Conservation (phyloP, 2,113 vertebrate genomes). For the Cephalopterus ornatus region DNA sequence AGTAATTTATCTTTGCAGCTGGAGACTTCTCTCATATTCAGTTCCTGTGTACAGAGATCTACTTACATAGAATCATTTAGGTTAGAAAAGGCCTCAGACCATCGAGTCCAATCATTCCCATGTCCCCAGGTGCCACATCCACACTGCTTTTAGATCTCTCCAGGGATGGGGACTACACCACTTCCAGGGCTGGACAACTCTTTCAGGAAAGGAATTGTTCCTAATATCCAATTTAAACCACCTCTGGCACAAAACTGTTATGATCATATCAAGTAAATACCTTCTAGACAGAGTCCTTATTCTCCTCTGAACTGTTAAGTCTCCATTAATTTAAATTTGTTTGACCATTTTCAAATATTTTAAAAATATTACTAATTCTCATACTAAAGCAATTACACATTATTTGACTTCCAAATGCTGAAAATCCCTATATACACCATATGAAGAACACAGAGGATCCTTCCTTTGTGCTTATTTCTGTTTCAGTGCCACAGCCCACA, state of each 20-base stretch:
- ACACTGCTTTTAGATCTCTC: not conserved
- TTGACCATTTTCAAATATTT: not conserved
- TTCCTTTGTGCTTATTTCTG: not conserved
- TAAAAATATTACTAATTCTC: not conserved
- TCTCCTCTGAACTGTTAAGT: not conserved
- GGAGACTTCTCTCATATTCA: not conserved
- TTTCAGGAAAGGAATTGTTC: not conserved
- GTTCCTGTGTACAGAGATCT: not conserved
- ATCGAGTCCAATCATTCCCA: rapidly evolving
- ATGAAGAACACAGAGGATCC: not conserved
- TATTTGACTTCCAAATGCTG: not conserved
- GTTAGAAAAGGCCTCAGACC: not conserved
- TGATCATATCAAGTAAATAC: not conserved
- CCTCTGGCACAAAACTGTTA: not conserved
- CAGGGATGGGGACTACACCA: not conserved
- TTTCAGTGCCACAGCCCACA: not conserved
- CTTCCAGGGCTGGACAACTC: not conserved
- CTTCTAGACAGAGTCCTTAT: not conserved
- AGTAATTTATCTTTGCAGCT: not conserved
- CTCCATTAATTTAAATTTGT: not conserved
- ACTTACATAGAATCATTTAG: not conserved
- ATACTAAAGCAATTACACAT: not conserved
- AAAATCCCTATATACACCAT: not conserved
- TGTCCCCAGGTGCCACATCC: not conserved
- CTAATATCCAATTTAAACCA: not conserved